A percentile compares a stretch with the other conserved stretches of the same genome.
Evolutionary conservation across 2,888 invertebrate genomes (phyloP).

Genomic region (Aricia artaxerxes): DNA sequence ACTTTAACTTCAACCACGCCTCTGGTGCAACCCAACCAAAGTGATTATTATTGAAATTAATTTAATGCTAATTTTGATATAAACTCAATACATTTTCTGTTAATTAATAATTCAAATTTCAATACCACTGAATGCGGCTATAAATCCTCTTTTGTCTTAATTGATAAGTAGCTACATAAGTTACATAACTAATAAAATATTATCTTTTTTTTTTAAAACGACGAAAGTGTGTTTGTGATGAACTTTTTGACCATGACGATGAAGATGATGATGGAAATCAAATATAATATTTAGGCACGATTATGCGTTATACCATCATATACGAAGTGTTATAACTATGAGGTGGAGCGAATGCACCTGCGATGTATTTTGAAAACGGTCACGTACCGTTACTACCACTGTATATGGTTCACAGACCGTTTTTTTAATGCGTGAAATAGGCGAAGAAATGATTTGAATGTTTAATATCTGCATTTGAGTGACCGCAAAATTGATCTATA

Average conservation of each 20-base stretch:
- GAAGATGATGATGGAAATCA: background rate
- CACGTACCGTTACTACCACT: slow-evolving; percentile 61
- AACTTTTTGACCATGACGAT: background rate
- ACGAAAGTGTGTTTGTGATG: too few species aligned
- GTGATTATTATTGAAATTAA: too few species aligned
- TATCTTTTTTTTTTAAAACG: too few species aligned
- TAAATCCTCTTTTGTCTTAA: too few species aligned
- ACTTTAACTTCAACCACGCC: too few species aligned
- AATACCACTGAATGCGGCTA: too few species aligned
- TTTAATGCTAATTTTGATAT: too few species aligned
- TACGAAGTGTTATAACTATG: background rate
- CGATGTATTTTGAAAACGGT: slow-evolving; percentile 58
- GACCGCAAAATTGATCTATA: background rate
- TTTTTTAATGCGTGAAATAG: slow-evolving; percentile 33
- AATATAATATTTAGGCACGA: background rate
- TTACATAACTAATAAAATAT: too few species aligned
- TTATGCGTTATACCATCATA: background rate
- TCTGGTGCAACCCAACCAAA: too few species aligned
- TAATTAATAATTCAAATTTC: too few species aligned
- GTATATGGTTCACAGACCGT: slow-evolving; percentile 42
- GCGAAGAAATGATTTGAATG: slow-evolving; percentile 30
- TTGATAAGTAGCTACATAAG: too few species aligned
- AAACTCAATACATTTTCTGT: too few species aligned
- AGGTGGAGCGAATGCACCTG: slow-evolving; percentile 47
- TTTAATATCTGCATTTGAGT: slow-evolving; percentile 13